Percentiles rank a stretch among this genome's conserved stretches.
Evolutionary conservation across 1,140 invertebrate species (phyloP).

Genomic region (Mactra quadrangularis): DNA sequence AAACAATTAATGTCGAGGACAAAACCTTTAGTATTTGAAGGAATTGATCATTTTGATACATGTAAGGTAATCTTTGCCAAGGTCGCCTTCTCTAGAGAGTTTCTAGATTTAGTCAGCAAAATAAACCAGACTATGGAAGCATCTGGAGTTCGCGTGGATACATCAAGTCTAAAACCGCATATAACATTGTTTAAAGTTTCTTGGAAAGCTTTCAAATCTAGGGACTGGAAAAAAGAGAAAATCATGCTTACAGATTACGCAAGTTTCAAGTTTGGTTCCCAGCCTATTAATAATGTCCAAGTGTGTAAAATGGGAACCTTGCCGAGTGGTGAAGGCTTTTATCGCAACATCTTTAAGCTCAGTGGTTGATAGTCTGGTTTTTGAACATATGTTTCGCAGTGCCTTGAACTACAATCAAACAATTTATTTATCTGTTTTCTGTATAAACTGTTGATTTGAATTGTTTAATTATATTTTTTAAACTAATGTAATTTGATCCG

Average conservation of each 20-base stretch:
- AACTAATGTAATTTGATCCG: no score
- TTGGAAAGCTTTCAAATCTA: constrained; percentile 67
- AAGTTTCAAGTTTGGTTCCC: constrained; percentile 71
- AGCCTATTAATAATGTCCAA: constrained; percentile 78
- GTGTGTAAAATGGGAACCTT: constrained; percentile 79
- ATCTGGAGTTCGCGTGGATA: constrained; percentile 77
- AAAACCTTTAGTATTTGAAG: constrained; percentile 66
- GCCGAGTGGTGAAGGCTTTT: background rate
- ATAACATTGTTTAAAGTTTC: constrained; percentile 83
- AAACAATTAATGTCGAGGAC: constrained; percentile 63
- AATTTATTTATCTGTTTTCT: no score
- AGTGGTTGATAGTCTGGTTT: no score
- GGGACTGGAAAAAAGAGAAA: constrained; percentile 68
- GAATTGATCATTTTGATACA: constrained; percentile 80
- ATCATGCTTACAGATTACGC: constrained; percentile 71
- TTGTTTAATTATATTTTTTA: no score
- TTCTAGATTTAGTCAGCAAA: constrained; percentile 76
- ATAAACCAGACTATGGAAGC: constrained; percentile 76
- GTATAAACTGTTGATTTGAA: no score
- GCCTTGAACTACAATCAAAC: no score
- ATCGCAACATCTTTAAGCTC: constrained; percentile 10
- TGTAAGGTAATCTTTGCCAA: constrained; percentile 80
- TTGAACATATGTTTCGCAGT: no score
- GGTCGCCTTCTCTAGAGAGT: constrained; percentile 70
- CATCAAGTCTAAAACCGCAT: constrained; percentile 83